Conservation (phyloP, 2,113 vertebrate genomes). For the Cricetomys ansorgei region DNA sequence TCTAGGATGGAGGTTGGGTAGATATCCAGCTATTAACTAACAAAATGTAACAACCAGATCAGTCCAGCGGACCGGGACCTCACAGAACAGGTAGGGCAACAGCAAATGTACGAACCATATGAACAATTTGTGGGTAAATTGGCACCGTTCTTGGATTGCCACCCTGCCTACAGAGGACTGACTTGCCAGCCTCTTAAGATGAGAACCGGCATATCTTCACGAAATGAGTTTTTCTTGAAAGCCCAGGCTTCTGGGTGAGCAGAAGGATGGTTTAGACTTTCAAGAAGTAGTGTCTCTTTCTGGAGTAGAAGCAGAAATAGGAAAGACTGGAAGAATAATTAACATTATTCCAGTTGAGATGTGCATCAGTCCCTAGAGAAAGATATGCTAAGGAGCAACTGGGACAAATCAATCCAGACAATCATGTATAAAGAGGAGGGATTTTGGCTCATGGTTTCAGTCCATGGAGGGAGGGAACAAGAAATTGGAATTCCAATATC, state of each 20-base stretch:
- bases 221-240: not conserved
- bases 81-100: not conserved
- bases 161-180: not conserved
- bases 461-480: not conserved
- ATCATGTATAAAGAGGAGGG: not conserved
- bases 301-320: not conserved
- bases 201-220: not conserved
- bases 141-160: not conserved
- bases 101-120: not conserved
- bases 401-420: not conserved
- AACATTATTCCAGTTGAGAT: not conserved
- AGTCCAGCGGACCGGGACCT: not conserved
- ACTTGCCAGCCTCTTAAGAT: not conserved
- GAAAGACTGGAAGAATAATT: not conserved
- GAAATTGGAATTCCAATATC: not conserved
- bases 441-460: not conserved
- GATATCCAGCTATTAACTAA: not conserved
- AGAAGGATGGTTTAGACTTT: not conserved
- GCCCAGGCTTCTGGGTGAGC: not conserved
- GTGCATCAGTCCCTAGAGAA: not conserved
- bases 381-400: not conserved
- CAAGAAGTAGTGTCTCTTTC: not conserved
- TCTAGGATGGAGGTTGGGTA: not conserved
- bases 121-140: not conserved
- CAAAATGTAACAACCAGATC: not conserved